Percentiles rank a stretch among this genome's conserved stretches.
Evolutionary conservation across 2,888 invertebrate genomes (phyloP).

Genomic region (Leucophora obtusa): DNA sequence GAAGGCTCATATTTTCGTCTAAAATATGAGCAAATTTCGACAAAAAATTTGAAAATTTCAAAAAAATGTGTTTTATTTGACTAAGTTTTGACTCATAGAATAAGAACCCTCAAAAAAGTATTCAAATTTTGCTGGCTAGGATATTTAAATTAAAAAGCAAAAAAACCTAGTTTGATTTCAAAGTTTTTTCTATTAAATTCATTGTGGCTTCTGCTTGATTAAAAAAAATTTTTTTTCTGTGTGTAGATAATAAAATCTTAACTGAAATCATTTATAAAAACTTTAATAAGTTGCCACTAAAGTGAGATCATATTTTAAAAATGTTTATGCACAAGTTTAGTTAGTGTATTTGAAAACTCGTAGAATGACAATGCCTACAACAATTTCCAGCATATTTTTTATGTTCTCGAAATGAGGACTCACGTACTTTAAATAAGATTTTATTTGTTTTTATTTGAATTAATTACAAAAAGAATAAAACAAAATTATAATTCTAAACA

Average conservation of each 20-base stretch:
- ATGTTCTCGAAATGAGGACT: conserved; percentile 45
- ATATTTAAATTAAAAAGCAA: no score
- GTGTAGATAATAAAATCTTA: conserved; percentile 22
- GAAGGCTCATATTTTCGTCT: no score
- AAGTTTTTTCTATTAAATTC: no score
- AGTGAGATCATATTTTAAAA: conserved; percentile 56
- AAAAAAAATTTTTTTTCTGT: no score
- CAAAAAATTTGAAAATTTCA: no score
- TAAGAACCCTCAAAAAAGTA: no score
- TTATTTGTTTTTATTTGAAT: conserved; percentile 17
- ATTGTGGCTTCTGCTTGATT: no score
- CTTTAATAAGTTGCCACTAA: conserved; percentile 13
- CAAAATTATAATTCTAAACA: conserved; percentile 35
- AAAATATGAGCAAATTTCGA: no score
- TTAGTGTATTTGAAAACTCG: conserved; percentile 48
- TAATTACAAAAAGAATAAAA: background rate
- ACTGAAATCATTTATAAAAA: conserved; percentile 7
- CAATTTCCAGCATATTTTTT: conserved; percentile 1
- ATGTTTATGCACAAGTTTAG: conserved; percentile 36
- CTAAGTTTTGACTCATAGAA: no score
- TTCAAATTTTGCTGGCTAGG: no score
- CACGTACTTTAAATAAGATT: conserved; percentile 50
- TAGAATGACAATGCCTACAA: conserved; percentile 50
- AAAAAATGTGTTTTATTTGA: no score
- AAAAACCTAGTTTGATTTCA: no score